phyloP scores from a whole-genome alignment of 2,113 vertebrate genomes.

The Menura novaehollandiae region DNA sequence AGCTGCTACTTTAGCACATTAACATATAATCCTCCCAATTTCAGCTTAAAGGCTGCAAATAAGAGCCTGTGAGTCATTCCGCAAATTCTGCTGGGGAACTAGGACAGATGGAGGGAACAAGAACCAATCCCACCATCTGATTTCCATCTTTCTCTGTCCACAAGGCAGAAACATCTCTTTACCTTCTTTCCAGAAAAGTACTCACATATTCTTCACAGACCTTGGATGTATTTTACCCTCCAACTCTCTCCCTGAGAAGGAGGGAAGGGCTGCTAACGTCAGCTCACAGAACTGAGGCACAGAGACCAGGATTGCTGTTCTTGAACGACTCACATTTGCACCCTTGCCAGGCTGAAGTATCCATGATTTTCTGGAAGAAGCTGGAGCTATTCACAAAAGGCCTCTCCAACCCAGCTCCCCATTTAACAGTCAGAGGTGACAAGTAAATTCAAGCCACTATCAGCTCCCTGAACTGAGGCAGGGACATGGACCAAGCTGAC shows the following conservation, averaged over 20 bases:
- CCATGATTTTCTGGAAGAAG: not conserved
- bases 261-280: not conserved
- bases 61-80: constrained; percentile 29
- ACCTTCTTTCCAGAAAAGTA: not conserved
- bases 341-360: not conserved
- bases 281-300: not conserved
- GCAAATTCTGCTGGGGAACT: constrained; percentile 1
- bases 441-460: not conserved
- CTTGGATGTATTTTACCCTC: not conserved
- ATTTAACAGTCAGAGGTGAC: not conserved
- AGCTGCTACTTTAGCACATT: not conserved
- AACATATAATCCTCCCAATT: not conserved
- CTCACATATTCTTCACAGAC: not conserved
- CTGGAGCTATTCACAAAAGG: not conserved
- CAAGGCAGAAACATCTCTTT: not conserved
- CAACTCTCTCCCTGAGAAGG: not conserved
- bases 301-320: not conserved
- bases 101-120: not conserved
- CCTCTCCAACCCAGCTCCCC: not conserved
- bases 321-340: not conserved
- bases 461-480: not conserved
- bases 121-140: not conserved
- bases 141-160: not conserved
- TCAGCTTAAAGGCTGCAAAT: constrained; percentile 9
- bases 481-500: not conserved